phyloP scores from a whole-genome alignment of 2,113 vertebrate species.

The Mustela nigripes region DNA sequence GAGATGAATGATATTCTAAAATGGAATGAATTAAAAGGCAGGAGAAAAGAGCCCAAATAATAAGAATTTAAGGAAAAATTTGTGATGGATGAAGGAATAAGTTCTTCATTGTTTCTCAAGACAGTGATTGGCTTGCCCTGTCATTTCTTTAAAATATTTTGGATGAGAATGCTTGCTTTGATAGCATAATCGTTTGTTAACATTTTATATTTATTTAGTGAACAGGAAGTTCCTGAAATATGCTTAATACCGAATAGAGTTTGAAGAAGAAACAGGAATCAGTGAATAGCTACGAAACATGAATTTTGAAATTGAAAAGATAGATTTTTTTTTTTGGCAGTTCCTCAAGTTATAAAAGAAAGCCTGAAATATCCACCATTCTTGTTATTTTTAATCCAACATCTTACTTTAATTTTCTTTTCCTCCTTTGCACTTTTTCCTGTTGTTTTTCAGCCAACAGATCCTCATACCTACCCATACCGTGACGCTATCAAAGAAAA shows the following conservation, averaged over 20 bases:
- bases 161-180: conserved; percentile 5
- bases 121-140: not conserved
- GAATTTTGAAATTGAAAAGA: conserved; percentile 48
- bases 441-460: not conserved
- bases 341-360: conserved; percentile 65
- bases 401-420: conserved; percentile 64
- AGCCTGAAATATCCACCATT: conserved; percentile 61
- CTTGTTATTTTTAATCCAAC: conserved; percentile 64
- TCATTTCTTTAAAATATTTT: conserved; percentile 10
- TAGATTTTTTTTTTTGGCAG: not conserved
- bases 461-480: conserved; percentile 11
- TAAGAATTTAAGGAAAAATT: not conserved
- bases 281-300: conserved; percentile 27
- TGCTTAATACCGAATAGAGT: not conserved
- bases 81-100: conserved; percentile 28
- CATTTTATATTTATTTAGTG: not conserved
- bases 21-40: not conserved
- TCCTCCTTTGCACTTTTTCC: conserved; percentile 45
- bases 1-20: conserved; percentile 29
- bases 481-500: not conserved
- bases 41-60: not conserved
- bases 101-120: conserved; percentile 32
- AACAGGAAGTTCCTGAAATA: not conserved
- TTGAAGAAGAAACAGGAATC: conserved; percentile 19
- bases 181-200: not conserved